These are phyloP conservation scores for Octodon degus DNA, from an alignment of 2,113 vertebrate species.

Conservation along the genomic window DNA sequence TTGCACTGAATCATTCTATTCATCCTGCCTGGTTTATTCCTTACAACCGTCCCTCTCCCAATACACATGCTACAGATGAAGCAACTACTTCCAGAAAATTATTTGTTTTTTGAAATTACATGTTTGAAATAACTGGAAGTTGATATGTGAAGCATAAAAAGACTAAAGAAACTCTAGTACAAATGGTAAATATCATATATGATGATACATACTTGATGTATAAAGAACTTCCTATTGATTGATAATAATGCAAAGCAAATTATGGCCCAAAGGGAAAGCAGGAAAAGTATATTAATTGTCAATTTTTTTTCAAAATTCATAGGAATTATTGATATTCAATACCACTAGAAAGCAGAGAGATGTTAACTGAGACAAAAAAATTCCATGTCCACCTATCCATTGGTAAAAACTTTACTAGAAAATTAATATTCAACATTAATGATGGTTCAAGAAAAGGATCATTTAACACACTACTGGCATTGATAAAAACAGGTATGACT, in stretches of 20 bases:
- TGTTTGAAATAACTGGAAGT: conserved; percentile 21
- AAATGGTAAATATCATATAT: not conserved
- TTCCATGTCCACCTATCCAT: not conserved
- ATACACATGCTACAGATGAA: not conserved
- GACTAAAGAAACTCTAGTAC: conserved; percentile 12
- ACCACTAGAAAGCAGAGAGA: conserved; percentile 46
- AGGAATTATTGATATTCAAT: conserved; percentile 47
- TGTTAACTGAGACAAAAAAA: not conserved
- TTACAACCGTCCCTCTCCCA: not conserved
- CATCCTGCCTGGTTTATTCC: not conserved
- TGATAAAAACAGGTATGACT: not conserved
- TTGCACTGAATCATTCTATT: not conserved
- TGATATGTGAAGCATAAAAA: not conserved
- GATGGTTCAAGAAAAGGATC: not conserved
- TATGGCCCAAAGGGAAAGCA: not conserved
- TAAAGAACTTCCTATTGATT: not conserved
- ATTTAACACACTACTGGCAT: not conserved
- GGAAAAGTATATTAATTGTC: not conserved
- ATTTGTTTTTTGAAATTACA: not conserved
- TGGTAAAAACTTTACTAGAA: not conserved
- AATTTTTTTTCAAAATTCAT: not conserved
- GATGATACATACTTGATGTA: not conserved
- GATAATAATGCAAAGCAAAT: not conserved
- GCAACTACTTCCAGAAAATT: not conserved
- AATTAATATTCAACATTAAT: not conserved